phyloP scores from a whole-genome alignment of 2,113 vertebrate species.

The Boulengeromyrus knoepffleri region DNA sequence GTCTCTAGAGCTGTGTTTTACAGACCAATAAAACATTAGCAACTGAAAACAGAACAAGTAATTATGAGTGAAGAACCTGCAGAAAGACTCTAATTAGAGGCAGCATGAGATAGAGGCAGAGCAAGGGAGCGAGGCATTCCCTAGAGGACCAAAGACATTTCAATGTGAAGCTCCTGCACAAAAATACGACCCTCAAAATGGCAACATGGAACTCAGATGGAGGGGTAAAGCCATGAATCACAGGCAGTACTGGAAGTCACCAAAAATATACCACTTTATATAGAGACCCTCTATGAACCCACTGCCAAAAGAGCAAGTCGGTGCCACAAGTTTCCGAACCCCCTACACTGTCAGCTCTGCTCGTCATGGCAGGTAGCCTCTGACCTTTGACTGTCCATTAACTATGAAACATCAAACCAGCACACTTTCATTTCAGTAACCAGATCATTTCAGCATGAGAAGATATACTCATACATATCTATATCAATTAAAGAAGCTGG shows the following conservation, averaged over 20 bases:
- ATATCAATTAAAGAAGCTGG: no score
- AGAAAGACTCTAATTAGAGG: neutral
- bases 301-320: neutral
- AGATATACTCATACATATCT: no score
- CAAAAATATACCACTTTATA: neutral
- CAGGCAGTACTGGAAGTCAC: neutral
- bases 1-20: neutral
- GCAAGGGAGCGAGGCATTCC: neutral
- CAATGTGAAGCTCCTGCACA: neutral
- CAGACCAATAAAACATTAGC: neutral
- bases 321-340: neutral
- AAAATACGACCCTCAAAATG: neutral
- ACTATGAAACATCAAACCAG: neutral
- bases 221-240: neutral
- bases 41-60: neutral
- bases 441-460: neutral
- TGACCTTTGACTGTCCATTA: neutral
- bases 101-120: neutral
- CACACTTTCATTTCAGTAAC: neutral
- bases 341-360: neutral
- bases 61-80: neutral
- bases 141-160: neutral
- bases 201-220: neutral
- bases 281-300: neutral
- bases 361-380: neutral